Base-by-base conservation (phyloP, 2,888 invertebrate species). In the Synanthedon tipuliformis region DNA sequence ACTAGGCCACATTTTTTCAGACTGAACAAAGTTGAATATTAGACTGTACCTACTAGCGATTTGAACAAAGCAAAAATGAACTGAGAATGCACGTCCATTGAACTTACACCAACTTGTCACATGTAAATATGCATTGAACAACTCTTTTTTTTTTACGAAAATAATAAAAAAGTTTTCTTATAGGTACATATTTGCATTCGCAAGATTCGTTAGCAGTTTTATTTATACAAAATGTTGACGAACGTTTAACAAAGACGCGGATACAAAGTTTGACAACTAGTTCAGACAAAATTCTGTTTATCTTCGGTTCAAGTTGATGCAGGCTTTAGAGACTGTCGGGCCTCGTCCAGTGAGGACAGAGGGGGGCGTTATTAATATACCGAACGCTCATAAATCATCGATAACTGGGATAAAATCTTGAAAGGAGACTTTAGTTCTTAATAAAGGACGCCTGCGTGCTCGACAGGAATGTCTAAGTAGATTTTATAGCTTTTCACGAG, bases 381-480 rank as follows among this genome's bases (percentile, higher is more conserved):
- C 51, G 40, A 41, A 15, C 41, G 41, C 51, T 52, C 54, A 50
- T 54, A 53, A 53, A 52, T 56, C 53, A 66, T 65, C 59, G 52
- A 56, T 58, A 58, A 62, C 60, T 61, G 56, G 55, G 54, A 59
- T 62, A 59, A 60, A 60, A 63, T 61, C 59, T 62, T 63, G 54
- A 54, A 40, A 27, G 52, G 54, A 55, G 54, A 56, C 56, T 60
- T 60, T 57, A 56, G 54, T 58, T 57, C 54, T 51, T 58, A 18
- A 49, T 54, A 50, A 52, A 40, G 51, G 13, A 51, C 52, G 45
- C 45, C 45, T 45, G 45, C 45, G n/a, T 34, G 34, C 34, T 15
- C 8, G 12, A 45, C 45, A 45, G 45, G 45, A 45, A 45, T 45
- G 8, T 45, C 45, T 45, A 45, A 45, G 45, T 45, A 45, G n/a